Evolutionary conservation across 2,113 vertebrate species (phyloP).

Genomic region (Neolamprologus sp.): DNA sequence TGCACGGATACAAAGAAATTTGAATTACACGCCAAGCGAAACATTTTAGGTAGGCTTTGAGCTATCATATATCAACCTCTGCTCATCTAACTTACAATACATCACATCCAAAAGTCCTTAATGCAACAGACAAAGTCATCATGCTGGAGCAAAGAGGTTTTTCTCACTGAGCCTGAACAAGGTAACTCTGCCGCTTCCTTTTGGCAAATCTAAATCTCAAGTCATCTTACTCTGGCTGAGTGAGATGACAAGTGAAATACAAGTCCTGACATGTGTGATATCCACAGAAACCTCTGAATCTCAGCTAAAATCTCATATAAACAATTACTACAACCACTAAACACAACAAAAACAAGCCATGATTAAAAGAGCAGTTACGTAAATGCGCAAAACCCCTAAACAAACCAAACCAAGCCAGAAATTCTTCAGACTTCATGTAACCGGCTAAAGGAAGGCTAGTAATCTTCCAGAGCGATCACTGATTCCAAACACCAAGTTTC

Average conservation of each 20-base stretch:
- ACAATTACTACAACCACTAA: background rate
- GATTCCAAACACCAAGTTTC: background rate
- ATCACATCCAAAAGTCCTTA: background rate
- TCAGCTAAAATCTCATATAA: background rate
- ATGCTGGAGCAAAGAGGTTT: background rate
- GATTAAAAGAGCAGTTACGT: background rate
- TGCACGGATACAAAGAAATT: background rate
- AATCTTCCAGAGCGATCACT: accelerated
- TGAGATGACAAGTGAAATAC: background rate
- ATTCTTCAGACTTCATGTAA: background rate
- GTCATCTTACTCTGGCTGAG: background rate
- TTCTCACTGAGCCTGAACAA: background rate
- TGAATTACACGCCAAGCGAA: accelerated
- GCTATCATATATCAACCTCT: no score
- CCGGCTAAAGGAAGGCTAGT: background rate
- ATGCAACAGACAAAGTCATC: background rate
- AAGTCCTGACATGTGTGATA: background rate
- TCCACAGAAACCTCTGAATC: background rate
- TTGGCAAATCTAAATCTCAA: background rate
- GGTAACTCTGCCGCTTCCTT: background rate
- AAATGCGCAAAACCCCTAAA: accelerated
- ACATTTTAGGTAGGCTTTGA: background rate
- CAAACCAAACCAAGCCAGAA: background rate
- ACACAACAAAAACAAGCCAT: background rate
- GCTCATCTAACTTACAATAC: background rate